Evolutionary conservation across 2,888 invertebrate genomes (phyloP).

Genomic region (Apocheima hispidaria): DNA sequence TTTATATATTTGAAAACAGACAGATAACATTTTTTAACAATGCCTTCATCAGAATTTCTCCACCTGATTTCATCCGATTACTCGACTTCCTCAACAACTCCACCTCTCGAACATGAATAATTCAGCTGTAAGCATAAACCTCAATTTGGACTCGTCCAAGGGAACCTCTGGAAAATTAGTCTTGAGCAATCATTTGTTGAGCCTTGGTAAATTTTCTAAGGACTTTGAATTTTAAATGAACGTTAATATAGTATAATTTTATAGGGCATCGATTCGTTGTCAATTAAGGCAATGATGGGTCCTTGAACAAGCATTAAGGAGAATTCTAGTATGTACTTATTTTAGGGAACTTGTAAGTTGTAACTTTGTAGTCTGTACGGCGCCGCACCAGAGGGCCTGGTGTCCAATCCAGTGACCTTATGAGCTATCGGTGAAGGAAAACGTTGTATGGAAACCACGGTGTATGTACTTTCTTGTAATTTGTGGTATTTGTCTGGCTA

Average conservation of each 20-base stretch:
- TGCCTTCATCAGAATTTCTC: slow-evolving; percentile 6
- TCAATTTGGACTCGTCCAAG: slow-evolving; percentile 20
- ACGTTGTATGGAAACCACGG: too few species aligned
- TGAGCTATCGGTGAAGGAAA: too few species aligned
- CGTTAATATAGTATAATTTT: slow-evolving; percentile 9
- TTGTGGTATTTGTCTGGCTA: too few species aligned
- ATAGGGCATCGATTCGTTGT: not conserved
- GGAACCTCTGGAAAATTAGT: slow-evolving; percentile 28
- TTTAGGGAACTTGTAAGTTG: too few species aligned
- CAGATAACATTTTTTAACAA: not conserved
- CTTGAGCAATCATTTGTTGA: slow-evolving; percentile 13
- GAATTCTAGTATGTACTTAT: too few species aligned
- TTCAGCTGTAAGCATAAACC: slow-evolving; percentile 32
- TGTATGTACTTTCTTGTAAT: too few species aligned
- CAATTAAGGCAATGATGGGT: not conserved
- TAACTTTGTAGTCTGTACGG: too few species aligned
- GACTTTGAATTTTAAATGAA: slow-evolving; percentile 20
- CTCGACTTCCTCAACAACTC: slow-evolving; percentile 36
- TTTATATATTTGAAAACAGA: not conserved
- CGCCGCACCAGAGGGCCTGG: too few species aligned
- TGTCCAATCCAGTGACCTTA: too few species aligned
- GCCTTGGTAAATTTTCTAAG: slow-evolving; percentile 19
- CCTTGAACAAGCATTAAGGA: too few species aligned
- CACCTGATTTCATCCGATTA: slow-evolving; percentile 33
- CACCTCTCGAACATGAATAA: slow-evolving; percentile 37